A percentile compares a stretch with the other conserved stretches of the same genome.
phyloP scores from a whole-genome alignment of 2,797 vertebrate genomes.

The Channallabes apus region DNA sequence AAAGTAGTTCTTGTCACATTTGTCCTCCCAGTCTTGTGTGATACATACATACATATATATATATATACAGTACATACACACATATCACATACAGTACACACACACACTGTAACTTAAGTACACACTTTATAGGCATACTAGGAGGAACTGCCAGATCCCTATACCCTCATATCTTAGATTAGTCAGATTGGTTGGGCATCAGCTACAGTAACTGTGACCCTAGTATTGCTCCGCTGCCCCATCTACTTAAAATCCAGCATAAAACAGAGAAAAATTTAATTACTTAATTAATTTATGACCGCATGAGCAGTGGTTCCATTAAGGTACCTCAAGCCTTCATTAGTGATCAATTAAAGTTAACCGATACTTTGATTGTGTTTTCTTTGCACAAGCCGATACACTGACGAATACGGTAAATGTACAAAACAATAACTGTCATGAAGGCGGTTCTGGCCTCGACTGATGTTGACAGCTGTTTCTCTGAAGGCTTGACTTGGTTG shows the following conservation, averaged over 20 bases:
- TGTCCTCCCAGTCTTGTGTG: neutral
- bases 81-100: no score
- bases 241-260: neutral
- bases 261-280: neutral
- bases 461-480: no score
- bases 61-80: neutral
- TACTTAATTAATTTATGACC: neutral
- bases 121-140: neutral
- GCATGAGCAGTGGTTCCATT: neutral
- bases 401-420: neutral
- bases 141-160: neutral
- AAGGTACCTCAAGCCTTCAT: neutral
- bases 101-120: no score
- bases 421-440: neutral
- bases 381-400: neutral
- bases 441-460: no score
- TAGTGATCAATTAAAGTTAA: neutral
- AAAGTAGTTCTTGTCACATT: neutral
- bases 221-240: neutral
- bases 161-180: neutral
- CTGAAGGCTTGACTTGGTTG: no score
- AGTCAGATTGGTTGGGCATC: neutral
- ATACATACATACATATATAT: no score
- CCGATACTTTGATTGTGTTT: neutral
- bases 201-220: neutral